Conservation (phyloP, 1,140 invertebrate species). For the Penaeus japonicus region DNA sequence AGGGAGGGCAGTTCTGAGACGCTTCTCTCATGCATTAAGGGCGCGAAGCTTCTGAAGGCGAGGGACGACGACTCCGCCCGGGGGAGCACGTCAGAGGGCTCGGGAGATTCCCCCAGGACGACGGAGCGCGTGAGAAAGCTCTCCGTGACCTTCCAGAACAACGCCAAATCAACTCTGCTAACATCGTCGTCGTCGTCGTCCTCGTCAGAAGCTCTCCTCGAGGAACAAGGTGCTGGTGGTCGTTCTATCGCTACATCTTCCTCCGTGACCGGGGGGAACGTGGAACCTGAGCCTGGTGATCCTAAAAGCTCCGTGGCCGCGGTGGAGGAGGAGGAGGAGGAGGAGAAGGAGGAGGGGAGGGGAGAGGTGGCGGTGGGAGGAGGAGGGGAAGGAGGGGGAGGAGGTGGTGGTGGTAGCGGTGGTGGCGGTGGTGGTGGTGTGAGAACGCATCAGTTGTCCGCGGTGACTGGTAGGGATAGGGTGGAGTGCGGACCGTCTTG, state of each 20-base stretch:
- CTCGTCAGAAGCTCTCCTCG: not conserved
- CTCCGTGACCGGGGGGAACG: slow-evolving; percentile 10
- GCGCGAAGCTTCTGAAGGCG: not conserved
- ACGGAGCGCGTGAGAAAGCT: not conserved
- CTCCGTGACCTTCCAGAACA: not conserved
- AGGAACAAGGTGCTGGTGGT: not conserved
- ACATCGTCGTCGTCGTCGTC: not conserved
- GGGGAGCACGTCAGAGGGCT: too few species aligned
- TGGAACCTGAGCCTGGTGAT: slow-evolving; percentile 47
- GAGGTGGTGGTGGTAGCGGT: not conserved
- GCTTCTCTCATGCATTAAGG: not conserved
- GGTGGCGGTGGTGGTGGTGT: slow-evolving; percentile 14
- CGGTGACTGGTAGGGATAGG: slow-evolving; percentile 30
- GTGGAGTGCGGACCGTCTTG: not conserved
- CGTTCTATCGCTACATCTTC: slow-evolving; percentile 20
- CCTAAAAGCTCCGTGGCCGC: slow-evolving; percentile 35
- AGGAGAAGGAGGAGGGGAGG: slow-evolving; percentile 10
- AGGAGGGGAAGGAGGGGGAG: slow-evolving; percentile 7
- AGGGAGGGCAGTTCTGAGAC: not conserved
- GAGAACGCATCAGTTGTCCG: slow-evolving; percentile 28
- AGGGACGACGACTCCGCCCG: too few species aligned
- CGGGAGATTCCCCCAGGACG: too few species aligned
- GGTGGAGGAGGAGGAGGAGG: slow-evolving; percentile 18
- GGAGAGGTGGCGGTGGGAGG: slow-evolving; percentile 13
- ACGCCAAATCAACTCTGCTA: not conserved